Evolutionary conservation across 2,113 vertebrate genomes (phyloP), one percentile per base, ranked within the genome.

Genomic region (Lanius ludovicianus): DNA sequence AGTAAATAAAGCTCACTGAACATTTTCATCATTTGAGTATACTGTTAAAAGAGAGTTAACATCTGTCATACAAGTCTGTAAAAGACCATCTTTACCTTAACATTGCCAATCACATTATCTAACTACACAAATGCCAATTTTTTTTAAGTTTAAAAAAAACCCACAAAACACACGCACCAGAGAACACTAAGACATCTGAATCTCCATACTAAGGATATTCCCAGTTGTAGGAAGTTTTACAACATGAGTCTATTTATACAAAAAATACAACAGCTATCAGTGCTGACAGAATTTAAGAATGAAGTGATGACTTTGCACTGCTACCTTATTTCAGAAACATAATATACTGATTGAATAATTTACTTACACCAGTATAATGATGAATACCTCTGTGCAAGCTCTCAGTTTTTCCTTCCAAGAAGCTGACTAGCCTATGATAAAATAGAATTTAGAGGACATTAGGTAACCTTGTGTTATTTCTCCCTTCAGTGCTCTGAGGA

Each of bases 331-430:
- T 11, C 14, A 77, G 47, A 91, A 63, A 42, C 20, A 63, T 56
- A 98, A 93, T 21, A 95, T 39, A 97, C 96, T 71, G 12, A 91
- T 49, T n/a, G 33, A 80, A 15, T 28, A 62, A 68, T 90, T 85
- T 49, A 91, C 97, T 98, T 98, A 99, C 99, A 98, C 99, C 98
- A 33, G 98, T 99, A 87, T 99, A 99, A 96, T 99, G 99, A 98
- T 99, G 99, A 86, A 97, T 80, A 74, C 99, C 99, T 98, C 98
- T 98, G 96, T 99, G 99, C 79, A 99, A 98, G 50, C 57, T 96
- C 67, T 98, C 98, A 2, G 98, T 98, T 97, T 87, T 99, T 41
- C 97, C 98, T 97, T 99, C 99, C 96, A 99, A 96, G 93, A 99
- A 99, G 96, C 96, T 98, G 78, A 99, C 97, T 96, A 99, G 97